phyloP scores from a whole-genome alignment of 2,888 invertebrate species.

The Tribolium freemani region DNA sequence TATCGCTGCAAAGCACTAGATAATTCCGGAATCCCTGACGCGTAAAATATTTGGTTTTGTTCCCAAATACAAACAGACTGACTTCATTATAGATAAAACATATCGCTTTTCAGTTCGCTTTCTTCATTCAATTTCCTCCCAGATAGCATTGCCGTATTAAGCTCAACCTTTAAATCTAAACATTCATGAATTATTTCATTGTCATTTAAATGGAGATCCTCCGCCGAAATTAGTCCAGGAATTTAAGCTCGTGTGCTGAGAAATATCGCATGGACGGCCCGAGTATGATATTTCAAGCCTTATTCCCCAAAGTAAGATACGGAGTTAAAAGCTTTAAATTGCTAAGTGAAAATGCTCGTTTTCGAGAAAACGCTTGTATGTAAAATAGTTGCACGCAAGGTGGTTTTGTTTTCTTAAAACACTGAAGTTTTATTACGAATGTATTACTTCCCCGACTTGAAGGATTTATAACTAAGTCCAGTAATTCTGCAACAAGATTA shows the following conservation, averaged over 20 bases:
- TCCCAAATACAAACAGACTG: conserved; percentile 49
- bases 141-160: no score
- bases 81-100: conserved; percentile 49
- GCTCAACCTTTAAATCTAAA: conserved; percentile 39
- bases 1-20: conserved; percentile 50
- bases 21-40: conserved; percentile 53
- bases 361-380: background rate
- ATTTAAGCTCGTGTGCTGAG: no score
- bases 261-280: no score
- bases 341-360: conserved; percentile 18
- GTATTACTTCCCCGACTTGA: background rate
- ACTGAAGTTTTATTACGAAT: background rate
- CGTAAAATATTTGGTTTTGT: conserved; percentile 53
- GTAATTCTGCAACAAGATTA: background rate
- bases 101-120: conserved; percentile 45
- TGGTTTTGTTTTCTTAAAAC: background rate
- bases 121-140: conserved; percentile 44
- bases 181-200: conserved; percentile 32
- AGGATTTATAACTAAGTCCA: background rate
- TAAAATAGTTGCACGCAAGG: background rate
- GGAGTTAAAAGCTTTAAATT: conserved; percentile 17
- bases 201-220: background rate
- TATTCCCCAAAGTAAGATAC: conserved; percentile 9
- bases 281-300: background rate
- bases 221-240: no score